Base-by-base conservation (phyloP, 2,888 invertebrate genomes). In the Scaptomyza tumidula region DNA sequence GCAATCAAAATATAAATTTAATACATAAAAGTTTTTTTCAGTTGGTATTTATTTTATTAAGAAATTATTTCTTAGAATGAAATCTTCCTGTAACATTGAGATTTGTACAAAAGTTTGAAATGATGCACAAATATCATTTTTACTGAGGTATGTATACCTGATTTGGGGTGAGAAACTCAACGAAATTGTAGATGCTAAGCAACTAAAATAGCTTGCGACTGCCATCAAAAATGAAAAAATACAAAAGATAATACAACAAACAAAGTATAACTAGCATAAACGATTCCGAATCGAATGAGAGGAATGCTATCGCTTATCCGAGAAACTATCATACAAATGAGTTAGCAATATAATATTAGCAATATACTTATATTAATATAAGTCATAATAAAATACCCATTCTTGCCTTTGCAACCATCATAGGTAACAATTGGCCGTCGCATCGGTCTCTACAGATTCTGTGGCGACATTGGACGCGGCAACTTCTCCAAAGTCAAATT, bases 401-500 rank as follows among this genome's bases (percentile, higher is more conserved):
- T 19, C 2, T 37, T 14, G 3, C 24, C 24, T 24, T 24, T 5
- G 3, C 24, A 24, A 2, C 5, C 1, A 24, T 24, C 24, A 14
- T 7, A 39, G 93, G 93, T 95, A 59, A 94, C 94, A n/a, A 93
- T 96, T 68, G 96, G 95, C 60, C 94, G 95, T 82, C 93, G 96
- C 67, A 95, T 96, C 62, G 96, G 96, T 29, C 94, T 96, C 84
- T 96, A 96, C 92, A 93, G 95, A 88, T 94, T 96, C 81, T 94
- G 95, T 78, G 95, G 95, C 74, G 96, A 96, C 89, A 93, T 96
- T 62, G 96, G 96, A 33, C 93, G 94, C 77, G 96, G 96, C 54
- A 96, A 96, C 91, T 96, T 96, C 92, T 96, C 96, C 45, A 95
- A 95, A 91, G 96, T 96, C 82, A 95, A 95, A 91, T 92, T 96